Conservation (phyloP, 2,888 invertebrate species). For the Dicyrtomina minuta region DNA sequence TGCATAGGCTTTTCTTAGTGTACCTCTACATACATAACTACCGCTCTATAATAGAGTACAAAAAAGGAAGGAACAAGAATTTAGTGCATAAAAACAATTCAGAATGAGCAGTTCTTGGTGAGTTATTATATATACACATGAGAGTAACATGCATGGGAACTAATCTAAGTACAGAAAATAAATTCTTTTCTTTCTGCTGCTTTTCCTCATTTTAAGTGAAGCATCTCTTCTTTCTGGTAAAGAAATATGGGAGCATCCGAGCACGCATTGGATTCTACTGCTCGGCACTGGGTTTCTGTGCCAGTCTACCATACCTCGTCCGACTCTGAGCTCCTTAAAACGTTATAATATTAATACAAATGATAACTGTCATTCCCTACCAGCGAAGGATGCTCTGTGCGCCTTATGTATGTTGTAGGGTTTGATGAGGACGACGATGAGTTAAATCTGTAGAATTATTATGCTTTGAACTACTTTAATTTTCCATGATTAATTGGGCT, state of each 20-base stretch:
- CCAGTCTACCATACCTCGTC: no score
- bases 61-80: no score
- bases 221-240: not conserved
- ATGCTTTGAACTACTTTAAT: constrained; percentile 15
- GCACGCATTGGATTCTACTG: no score
- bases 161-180: not conserved
- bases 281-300: constrained; percentile 14
- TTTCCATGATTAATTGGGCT: constrained; percentile 17
- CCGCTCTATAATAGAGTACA: no score
- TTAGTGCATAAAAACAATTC: no score
- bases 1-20: no score
- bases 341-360: not conserved
- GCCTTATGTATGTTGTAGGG: no score
- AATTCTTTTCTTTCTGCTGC: not conserved
- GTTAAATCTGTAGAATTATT: not conserved
- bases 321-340: not conserved
- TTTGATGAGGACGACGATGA: not conserved
- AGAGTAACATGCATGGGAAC: no score
- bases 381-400: not conserved
- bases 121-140: no score
- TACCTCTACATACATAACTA: no score
- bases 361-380: not conserved
- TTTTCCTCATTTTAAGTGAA: not conserved
- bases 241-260: no score
- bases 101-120: no score